Conservation (phyloP, 2,888 invertebrate species). For the Hecatera dysodea region DNA sequence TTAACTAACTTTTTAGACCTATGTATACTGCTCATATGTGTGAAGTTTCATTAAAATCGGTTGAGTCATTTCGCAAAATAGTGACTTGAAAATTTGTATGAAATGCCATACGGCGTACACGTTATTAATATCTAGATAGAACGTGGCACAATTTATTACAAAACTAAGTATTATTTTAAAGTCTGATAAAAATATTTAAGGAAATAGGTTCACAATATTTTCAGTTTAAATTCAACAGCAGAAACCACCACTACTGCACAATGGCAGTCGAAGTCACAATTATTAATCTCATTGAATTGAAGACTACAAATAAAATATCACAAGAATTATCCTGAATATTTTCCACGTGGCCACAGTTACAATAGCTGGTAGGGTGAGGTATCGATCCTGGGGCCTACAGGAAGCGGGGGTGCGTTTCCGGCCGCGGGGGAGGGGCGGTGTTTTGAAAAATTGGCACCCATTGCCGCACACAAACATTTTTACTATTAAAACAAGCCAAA, state of each 20-base stretch:
- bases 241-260: not conserved
- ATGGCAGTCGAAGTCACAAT: not conserved
- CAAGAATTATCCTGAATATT: conserved; percentile 69
- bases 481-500: conserved; percentile 71
- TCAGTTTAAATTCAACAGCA: not conserved
- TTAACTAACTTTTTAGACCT: too few species aligned
- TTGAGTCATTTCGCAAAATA: too few species aligned
- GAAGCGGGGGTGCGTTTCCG: conserved; percentile 86
- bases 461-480: conserved; percentile 76
- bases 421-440: conserved; percentile 80
- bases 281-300: not conserved
- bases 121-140: too few species aligned
- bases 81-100: too few species aligned
- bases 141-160: too few species aligned
- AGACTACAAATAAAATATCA: conserved; percentile 26
- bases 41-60: too few species aligned
- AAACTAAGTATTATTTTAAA: not conserved
- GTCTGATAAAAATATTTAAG: not conserved
- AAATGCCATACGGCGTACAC: too few species aligned
- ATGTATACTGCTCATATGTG: too few species aligned
- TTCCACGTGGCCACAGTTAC: conserved; percentile 79
- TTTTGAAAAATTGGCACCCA: conserved; percentile 90
- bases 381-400: conserved; percentile 88
- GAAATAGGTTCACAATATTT: not conserved
- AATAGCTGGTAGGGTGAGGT: conserved; percentile 80